phyloP scores from a whole-genome alignment of 2,797 vertebrate genomes.

The Naso thynnoides region DNA sequence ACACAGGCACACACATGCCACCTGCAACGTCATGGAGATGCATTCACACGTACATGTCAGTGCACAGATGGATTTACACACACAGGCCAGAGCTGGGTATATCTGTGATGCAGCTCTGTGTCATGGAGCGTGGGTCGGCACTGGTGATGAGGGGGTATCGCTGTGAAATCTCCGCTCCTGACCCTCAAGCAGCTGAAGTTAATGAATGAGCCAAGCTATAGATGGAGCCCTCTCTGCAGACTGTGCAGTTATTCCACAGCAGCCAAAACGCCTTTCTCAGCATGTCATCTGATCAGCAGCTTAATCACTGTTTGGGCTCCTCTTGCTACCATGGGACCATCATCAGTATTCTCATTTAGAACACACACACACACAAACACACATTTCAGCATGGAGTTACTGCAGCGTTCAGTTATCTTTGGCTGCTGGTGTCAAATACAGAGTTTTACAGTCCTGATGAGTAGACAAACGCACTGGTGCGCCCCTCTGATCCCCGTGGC shows the following conservation, averaged over 20 bases:
- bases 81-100: conserved; percentile 29
- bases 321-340: conserved; percentile 23
- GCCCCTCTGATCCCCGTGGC: neutral
- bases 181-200: conserved; percentile 49
- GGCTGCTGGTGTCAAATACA: neutral
- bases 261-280: conserved; percentile 60
- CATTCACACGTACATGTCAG: conserved; percentile 39
- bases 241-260: conserved; percentile 66
- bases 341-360: conserved; percentile 45
- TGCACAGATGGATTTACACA: conserved; percentile 50
- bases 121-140: conserved; percentile 11
- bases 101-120: conserved; percentile 15
- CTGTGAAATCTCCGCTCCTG: conserved; percentile 41
- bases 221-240: conserved; percentile 57
- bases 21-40: conserved; percentile 47
- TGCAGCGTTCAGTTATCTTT: neutral
- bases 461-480: neutral
- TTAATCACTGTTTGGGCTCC: conserved; percentile 69
- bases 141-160: conserved; percentile 20
- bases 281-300: conserved; percentile 67
- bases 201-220: conserved; percentile 62
- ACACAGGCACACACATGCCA: conserved; percentile 22
- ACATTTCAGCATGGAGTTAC: neutral
- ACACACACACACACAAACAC: conserved; percentile 8
- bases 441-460: neutral